Evolutionary conservation across 2,797 vertebrate genomes (phyloP).

Genomic region (Malacoraja senta): DNA sequence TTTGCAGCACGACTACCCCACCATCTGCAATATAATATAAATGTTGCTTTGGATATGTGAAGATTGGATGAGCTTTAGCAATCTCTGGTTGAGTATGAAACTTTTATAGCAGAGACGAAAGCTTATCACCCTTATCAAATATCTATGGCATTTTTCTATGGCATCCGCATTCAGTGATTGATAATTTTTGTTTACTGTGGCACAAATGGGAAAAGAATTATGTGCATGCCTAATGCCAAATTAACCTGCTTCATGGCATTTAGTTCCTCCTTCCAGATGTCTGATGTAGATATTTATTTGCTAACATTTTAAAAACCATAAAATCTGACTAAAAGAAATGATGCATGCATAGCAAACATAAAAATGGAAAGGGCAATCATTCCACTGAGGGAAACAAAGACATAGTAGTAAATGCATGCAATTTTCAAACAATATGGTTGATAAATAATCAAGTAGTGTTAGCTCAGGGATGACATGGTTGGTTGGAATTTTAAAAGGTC

Average conservation of each 20-base stretch:
- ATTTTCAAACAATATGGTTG: background rate
- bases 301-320: background rate
- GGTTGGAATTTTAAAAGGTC: background rate
- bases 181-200: background rate
- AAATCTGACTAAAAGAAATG: background rate
- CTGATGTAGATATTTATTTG: background rate
- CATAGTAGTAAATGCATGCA: background rate
- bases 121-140: background rate
- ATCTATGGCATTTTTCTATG: background rate
- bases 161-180: background rate
- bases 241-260: background rate
- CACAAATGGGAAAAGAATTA: background rate
- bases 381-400: background rate
- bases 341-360: background rate
- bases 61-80: background rate
- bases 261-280: background rate
- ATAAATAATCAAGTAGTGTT: background rate
- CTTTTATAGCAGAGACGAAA: background rate
- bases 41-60: background rate
- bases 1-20: background rate
- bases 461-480: background rate
- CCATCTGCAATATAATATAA: background rate
- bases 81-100: background rate
- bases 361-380: background rate
- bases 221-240: background rate